Percentiles rank a stretch among this genome's conserved stretches.
Conservation (phyloP, 2,113 vertebrate genomes). For the Leptodactylus fuscus region DNA sequence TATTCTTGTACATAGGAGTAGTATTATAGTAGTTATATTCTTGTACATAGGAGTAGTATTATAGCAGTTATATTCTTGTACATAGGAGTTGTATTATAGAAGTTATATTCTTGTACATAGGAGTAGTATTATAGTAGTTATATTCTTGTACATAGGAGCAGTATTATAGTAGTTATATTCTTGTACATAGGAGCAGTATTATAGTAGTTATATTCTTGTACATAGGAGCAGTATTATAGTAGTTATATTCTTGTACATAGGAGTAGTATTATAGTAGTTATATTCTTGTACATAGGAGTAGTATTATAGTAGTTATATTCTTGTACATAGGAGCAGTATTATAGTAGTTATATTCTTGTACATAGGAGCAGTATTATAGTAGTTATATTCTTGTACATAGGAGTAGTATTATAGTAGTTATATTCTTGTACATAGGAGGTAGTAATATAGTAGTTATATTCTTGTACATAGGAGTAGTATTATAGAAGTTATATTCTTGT, state of each 20-base stretch:
- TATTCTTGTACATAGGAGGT: not conserved
- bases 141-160: no score
- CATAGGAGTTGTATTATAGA: no score
- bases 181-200: no score
- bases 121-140: no score
- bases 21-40: slow-evolving; percentile 7
- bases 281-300: not conserved
- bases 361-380: not conserved
- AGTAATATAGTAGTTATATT: slow-evolving; percentile 12
- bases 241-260: not conserved
- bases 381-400: not conserved
- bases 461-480: not conserved
- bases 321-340: not conserved
- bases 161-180: no score
- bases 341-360: slow-evolving; percentile 18
- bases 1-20: not conserved
- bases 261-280: not conserved
- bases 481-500: slow-evolving; percentile 12
- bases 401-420: not conserved
- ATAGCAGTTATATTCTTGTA: no score
- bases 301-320: slow-evolving; percentile 18
- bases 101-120: no score
- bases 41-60: not conserved
- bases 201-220: no score
- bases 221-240: not conserved